A percentile compares a stretch with the other conserved stretches of the same genome.
phyloP scores from a whole-genome alignment of 2,888 invertebrate genomes.

The Tetropium fuscum region DNA sequence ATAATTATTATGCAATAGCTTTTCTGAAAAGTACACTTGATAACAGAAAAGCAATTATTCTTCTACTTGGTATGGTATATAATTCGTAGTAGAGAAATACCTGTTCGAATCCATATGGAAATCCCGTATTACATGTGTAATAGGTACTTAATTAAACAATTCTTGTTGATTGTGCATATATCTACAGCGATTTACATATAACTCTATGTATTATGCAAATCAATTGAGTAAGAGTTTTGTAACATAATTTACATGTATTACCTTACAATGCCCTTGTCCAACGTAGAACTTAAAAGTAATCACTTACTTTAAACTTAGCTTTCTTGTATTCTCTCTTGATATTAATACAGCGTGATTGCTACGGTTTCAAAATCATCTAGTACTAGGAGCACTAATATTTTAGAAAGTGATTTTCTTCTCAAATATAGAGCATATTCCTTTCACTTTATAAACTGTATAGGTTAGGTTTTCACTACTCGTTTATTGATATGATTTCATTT shows the following conservation, averaged over 20 bases:
- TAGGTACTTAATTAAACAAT: background rate
- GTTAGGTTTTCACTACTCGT: conserved; percentile 10
- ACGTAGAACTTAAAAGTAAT: conserved; percentile 1
- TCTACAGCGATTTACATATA: no score
- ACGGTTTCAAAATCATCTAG: conserved; percentile 14
- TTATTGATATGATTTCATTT: conserved; percentile 1
- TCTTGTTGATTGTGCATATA: no score
- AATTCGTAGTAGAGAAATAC: no score
- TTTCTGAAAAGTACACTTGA: no score
- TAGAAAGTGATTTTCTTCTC: conserved; percentile 10
- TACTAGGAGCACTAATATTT: conserved; percentile 19
- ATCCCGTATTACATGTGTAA: background rate
- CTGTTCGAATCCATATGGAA: conserved; percentile 3
- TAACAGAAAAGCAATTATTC: no score
- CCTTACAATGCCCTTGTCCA: no score
- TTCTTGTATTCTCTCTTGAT: conserved; percentile 5
- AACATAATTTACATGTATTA: no score
- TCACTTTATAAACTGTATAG: conserved; percentile 19
- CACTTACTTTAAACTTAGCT: conserved; percentile 14
- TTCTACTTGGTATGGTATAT: no score
- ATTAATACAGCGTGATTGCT: background rate
- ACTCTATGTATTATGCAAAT: background rate
- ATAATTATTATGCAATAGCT: no score
- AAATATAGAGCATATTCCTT: conserved; percentile 13
- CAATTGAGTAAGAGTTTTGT: no score